A percentile compares a stretch with the other conserved stretches of the same genome.
These are phyloP conservation scores for Gnathonemus echidnorhynchus DNA, from an alignment of 2,113 vertebrate genomes.

Conservation along the genomic window DNA sequence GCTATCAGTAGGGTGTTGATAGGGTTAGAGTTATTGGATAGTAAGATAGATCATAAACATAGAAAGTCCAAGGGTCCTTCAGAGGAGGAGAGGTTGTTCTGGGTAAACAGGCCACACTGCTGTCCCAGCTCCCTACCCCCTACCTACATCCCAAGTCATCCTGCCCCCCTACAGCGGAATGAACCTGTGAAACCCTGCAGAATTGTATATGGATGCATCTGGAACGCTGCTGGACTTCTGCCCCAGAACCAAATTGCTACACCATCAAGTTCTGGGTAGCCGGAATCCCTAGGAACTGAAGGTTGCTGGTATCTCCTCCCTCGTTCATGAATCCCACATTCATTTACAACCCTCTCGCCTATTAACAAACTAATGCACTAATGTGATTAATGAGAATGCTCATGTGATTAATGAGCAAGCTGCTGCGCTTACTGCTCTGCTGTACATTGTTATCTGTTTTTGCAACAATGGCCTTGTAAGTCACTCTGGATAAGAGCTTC, in stretches of 20 bases:
- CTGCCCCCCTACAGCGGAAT: background rate
- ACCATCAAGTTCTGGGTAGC: background rate
- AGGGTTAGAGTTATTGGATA: background rate
- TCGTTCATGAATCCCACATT: background rate
- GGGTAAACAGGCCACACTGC: background rate
- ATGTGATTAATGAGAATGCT: slow-evolving; percentile 14
- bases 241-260: background rate
- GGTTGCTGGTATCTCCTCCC: background rate
- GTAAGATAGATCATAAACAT: background rate
- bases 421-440: background rate
- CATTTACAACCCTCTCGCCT: background rate
- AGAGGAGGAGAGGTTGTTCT: background rate
- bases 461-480: slow-evolving; percentile 9
- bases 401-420: background rate
- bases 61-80: background rate
- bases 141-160: background rate
- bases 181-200: background rate
- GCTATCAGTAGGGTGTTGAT: background rate
- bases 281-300: background rate
- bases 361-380: background rate
- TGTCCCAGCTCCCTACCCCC: background rate
- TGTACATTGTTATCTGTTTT: slow-evolving; percentile 3
- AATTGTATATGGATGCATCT: background rate
- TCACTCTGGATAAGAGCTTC: slow-evolving; percentile 4
- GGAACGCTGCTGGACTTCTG: background rate